phyloP scores from a whole-genome alignment of 1,140 invertebrate genomes.

The Pygmarrhopalites habei region DNA sequence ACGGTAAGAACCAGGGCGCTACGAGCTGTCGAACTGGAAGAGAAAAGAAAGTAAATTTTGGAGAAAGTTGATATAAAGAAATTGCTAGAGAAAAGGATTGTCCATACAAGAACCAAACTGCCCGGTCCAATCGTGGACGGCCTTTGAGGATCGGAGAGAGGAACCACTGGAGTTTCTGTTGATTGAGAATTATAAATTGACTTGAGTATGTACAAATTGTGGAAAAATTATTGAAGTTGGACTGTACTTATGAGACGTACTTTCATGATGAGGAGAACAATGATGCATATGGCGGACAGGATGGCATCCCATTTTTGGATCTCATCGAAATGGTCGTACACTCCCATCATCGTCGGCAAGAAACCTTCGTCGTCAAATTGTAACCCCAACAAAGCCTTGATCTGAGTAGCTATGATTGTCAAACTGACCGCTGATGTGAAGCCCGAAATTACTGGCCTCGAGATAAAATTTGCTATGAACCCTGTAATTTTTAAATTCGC shows the following conservation, averaged over 20 bases:
- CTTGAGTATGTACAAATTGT: background rate
- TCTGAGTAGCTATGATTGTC: constrained; percentile 74
- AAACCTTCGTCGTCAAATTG: constrained; percentile 59
- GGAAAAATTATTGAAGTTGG: background rate
- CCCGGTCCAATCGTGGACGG: constrained; percentile 31
- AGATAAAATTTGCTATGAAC: constrained; percentile 85
- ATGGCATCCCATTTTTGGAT: constrained; percentile 58
- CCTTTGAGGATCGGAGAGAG: background rate
- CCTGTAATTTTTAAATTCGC: constrained; percentile 58
- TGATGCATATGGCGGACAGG: constrained; percentile 59
- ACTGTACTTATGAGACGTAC: too few relatives aligned
- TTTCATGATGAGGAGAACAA: constrained; percentile 58
- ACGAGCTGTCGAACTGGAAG: constrained; percentile 45
- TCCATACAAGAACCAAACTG: constrained; percentile 43
- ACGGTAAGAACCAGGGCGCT: constrained; percentile 47
- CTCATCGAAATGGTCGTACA: constrained; percentile 59
- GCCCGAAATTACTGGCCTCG: constrained; percentile 76
- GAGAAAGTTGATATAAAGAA: too few relatives aligned
- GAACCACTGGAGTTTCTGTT: constrained; percentile 10
- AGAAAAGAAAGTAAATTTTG: too few relatives aligned
- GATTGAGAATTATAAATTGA: background rate
- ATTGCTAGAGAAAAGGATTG: too few relatives aligned
- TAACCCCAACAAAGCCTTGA: constrained; percentile 70
- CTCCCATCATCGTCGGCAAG: constrained; percentile 53
- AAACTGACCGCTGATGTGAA: constrained; percentile 85